A percentile compares a stretch with the other conserved stretches of the same genome.
Evolutionary conservation across 2,797 vertebrate species (phyloP).

Genomic region (Parauchenoglanis punctatus): DNA sequence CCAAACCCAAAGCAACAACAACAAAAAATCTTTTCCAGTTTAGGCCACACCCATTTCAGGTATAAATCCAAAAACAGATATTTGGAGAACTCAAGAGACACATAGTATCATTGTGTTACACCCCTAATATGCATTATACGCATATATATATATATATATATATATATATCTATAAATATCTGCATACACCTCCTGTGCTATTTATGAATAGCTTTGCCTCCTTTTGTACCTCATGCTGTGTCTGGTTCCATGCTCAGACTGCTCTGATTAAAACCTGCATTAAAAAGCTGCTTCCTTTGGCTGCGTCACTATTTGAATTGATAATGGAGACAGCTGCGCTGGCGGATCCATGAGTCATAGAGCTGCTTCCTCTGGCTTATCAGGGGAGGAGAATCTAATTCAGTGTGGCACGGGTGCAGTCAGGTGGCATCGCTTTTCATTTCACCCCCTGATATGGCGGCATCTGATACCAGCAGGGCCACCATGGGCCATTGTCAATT

Average conservation of each 20-base stretch:
- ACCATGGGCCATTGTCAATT: constrained; percentile 30
- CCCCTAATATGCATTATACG: not conserved
- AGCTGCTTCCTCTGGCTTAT: constrained; percentile 42
- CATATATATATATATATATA: not conserved
- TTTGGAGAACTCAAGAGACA: not conserved
- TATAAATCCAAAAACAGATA: not conserved
- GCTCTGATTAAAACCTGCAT: constrained; percentile 41
- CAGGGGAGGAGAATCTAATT: constrained; percentile 48
- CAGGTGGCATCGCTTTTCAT: constrained; percentile 53
- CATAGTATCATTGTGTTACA: not conserved
- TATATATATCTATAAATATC: not conserved
- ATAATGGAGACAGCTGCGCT: constrained; percentile 51
- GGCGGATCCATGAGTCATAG: constrained; percentile 50
- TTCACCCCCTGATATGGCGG: constrained; percentile 28
- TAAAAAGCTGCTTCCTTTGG: constrained; percentile 41
- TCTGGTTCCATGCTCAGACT: constrained; percentile 24
- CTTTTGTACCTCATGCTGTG: constrained; percentile 14
- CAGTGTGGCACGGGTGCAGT: constrained; percentile 46
- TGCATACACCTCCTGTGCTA: not conserved
- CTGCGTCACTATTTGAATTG: constrained; percentile 39
- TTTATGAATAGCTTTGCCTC: constrained; percentile 17
- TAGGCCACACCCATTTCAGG: not conserved
- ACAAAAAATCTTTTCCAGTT: not conserved
- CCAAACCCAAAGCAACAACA: not conserved
- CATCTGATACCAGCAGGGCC: constrained; percentile 36